Percentiles rank a stretch among this genome's conserved stretches.
phyloP scores from a whole-genome alignment of 2,888 invertebrate species.

The Camponotus fellah region DNA sequence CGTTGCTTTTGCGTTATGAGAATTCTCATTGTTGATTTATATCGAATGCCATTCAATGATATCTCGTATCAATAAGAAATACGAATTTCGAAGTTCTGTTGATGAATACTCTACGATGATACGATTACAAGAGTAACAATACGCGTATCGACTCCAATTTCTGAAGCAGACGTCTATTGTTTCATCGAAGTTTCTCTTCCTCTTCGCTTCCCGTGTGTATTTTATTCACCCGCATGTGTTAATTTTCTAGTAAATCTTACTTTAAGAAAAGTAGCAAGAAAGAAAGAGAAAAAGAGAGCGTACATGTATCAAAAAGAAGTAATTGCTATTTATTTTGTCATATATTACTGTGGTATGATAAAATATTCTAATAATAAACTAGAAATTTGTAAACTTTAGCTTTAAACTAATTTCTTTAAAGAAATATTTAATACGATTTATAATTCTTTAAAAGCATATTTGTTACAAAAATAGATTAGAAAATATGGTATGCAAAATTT shows the following conservation, averaged over 20 bases:
- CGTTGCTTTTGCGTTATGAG: neutral
- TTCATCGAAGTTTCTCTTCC: constrained; percentile 14
- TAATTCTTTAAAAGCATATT: too few relatives aligned
- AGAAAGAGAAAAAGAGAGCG: neutral
- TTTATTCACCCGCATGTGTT: neutral
- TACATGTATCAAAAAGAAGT: neutral
- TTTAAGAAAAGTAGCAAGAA: neutral
- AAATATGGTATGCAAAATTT: too few relatives aligned
- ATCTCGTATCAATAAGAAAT: constrained; percentile 22
- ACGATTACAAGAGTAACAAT: constrained; percentile 19
- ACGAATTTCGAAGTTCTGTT: constrained; percentile 15
- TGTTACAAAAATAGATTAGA: too few relatives aligned
- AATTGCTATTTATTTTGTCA: too few relatives aligned
- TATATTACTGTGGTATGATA: too few relatives aligned
- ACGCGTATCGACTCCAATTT: constrained; percentile 42
- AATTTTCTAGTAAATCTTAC: neutral
- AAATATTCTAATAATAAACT: too few relatives aligned
- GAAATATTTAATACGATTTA: too few relatives aligned
- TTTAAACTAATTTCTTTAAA: too few relatives aligned
- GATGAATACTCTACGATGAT: constrained; percentile 32
- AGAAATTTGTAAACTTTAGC: too few relatives aligned
- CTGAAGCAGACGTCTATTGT: constrained; percentile 34
- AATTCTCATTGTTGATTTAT: constrained; percentile 31
- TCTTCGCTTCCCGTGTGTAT: neutral
- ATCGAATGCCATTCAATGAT: constrained; percentile 13